Evolutionary conservation across 2,797 vertebrate genomes (phyloP).

Genomic region (Muraenolepis orangiensis): DNA sequence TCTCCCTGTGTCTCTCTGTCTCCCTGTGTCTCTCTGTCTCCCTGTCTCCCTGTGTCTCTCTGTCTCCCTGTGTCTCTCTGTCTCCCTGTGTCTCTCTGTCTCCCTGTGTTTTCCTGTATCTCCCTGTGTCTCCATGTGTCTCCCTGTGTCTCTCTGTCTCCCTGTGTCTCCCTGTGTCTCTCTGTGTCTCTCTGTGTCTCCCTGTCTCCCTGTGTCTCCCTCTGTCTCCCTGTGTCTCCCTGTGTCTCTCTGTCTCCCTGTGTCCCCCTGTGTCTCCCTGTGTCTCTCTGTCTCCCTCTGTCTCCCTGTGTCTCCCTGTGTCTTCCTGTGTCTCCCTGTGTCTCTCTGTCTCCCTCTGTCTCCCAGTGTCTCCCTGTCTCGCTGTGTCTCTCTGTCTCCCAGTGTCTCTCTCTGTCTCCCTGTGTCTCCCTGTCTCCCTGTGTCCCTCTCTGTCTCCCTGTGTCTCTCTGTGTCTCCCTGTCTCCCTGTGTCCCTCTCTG

Average conservation of each 20-base stretch:
- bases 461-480: constrained; percentile 39
- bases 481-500: constrained; percentile 39
- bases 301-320: constrained; percentile 44
- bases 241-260: constrained; percentile 24
- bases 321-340: too few relatives aligned
- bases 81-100: constrained; percentile 44
- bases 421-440: too few relatives aligned
- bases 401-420: constrained; percentile 31
- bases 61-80: too few relatives aligned
- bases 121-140: constrained; percentile 34
- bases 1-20: constrained; percentile 15
- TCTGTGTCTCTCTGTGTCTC: too few relatives aligned
- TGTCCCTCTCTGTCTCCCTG: constrained; percentile 26
- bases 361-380: too few relatives aligned
- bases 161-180: constrained; percentile 49
- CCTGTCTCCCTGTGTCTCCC: constrained; percentile 31
- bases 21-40: constrained; percentile 42
- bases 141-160: constrained; percentile 28
- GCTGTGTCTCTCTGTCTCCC: constrained; percentile 22
- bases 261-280: constrained; percentile 43
- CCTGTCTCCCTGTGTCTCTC: constrained; percentile 39
- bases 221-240: constrained; percentile 39
- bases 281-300: constrained; percentile 38
- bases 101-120: too few relatives aligned
- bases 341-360: constrained; percentile 34